Base-by-base conservation (phyloP, 2,113 vertebrate genomes). In the Struthio camelus region DNA sequence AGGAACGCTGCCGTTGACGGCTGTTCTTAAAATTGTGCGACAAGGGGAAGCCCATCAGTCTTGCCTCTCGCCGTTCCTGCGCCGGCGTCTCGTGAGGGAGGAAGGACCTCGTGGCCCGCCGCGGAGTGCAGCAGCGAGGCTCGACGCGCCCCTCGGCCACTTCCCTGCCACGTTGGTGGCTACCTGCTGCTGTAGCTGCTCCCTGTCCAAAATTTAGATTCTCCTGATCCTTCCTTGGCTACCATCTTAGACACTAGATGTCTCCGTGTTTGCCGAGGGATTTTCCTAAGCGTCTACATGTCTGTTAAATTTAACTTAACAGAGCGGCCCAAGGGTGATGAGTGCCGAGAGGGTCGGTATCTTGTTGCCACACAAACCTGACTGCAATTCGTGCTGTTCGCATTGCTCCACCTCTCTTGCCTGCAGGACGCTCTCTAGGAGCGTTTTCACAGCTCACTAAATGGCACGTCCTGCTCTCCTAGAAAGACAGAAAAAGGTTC, bases 121-220 rank as follows among this genome's bases (percentile, higher is more conserved):
- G 17, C 32, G 10, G 19, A 44, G 20, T 36, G 13, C 5, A 19
- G 25, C 0, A 0, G 14, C 15, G 2, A 87, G 32, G 13, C 58
- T 59, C 5, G 0, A 8, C 0, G 1, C 0, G 1, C 16, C 11
- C 62, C 36, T 28, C 11, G 17, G 65, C 40, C 15, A n/a, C 14
- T 9, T 27, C 12, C 24, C 8, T 1, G 0, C 28, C 16, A 0
- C 1, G 0, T 6, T 1, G 1, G 16, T 48, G 36, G 32, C 15
- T n/a, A 61, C 30, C 32, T 32, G 36, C 23, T n/a, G 20, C 14
- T 69, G 14, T 34, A 16, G 9, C 25, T 22, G 19, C 75, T 11
- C 48, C 40, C 18, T 1, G 1, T 11, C 30, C 73, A 61, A 28
- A 50, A 42, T 1, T 1, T 27, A 64, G 58, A 32, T 24, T 48